phyloP scores from a whole-genome alignment of 35 echinoderm and acorn worm species.

The Diadema setosum region DNA sequence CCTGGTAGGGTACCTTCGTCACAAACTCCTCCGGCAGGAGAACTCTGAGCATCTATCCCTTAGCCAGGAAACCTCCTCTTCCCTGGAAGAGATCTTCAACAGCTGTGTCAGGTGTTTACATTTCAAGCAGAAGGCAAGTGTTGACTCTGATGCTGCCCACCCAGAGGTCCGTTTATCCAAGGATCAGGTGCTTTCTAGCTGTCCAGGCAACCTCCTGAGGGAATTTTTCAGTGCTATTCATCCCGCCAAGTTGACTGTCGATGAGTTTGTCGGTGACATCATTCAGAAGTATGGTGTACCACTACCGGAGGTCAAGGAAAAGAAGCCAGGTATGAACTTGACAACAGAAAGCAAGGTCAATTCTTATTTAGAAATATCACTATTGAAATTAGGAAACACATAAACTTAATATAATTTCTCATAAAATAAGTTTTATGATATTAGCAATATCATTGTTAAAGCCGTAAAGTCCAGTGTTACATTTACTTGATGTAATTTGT shows the following conservation, averaged over 20 bases:
- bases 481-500: too few relatives aligned
- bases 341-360: too few relatives aligned
- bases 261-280: conserved; percentile 54
- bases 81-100: conserved; percentile 65
- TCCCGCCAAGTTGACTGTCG: conserved; percentile 38
- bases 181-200: conserved; percentile 59
- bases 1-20: conserved; percentile 43
- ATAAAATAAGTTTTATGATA: too few relatives aligned
- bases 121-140: conserved; percentile 27
- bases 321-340: conserved; percentile 15
- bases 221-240: conserved; percentile 47
- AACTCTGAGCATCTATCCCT: conserved; percentile 28
- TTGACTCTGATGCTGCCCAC: conserved; percentile 9
- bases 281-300: conserved; percentile 61
- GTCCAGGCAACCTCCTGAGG: conserved; percentile 58
- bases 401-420: too few relatives aligned
- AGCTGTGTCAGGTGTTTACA: conserved; percentile 41
- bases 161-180: conserved; percentile 38
- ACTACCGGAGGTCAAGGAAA: conserved; percentile 24
- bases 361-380: too few relatives aligned
- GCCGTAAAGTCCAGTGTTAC: too few relatives aligned
- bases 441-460: too few relatives aligned
- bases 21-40: conserved; percentile 30
- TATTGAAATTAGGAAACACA: too few relatives aligned
- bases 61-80: neutral